Percentiles rank a stretch among this genome's conserved stretches.
Conservation (phyloP, 2,888 invertebrate species). For the Mallateleia sp. region DNA sequence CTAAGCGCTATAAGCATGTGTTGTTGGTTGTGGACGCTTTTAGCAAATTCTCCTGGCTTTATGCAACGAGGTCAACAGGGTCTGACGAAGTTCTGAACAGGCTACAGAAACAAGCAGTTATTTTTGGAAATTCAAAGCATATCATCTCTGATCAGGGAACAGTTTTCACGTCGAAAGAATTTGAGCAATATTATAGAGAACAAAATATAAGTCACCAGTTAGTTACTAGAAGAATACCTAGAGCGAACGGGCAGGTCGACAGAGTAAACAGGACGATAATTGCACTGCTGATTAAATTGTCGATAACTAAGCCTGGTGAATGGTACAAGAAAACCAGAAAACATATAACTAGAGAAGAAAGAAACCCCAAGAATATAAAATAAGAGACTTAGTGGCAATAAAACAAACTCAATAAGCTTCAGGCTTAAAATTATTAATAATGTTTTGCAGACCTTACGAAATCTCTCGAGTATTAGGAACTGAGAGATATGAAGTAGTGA, state of each 20-base stretch:
- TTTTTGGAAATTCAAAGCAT: background rate
- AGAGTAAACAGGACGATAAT: background rate
- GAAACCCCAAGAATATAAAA: background rate
- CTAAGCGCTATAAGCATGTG: background rate
- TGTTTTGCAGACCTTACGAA: too few relatives aligned
- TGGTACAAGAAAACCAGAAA: conserved; percentile 16
- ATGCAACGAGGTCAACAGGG: background rate
- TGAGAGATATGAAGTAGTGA: too few relatives aligned
- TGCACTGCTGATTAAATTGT: background rate
- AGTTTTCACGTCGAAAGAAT: conserved; percentile 1
- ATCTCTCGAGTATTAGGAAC: too few relatives aligned
- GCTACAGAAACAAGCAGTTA: background rate
- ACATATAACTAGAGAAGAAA: background rate
- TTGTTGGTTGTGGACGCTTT: background rate
- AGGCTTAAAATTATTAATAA: too few relatives aligned
- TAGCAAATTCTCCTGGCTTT: conserved; percentile 14
- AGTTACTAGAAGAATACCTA: background rate
- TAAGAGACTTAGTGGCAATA: conserved; percentile 6
- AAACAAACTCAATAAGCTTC: too few relatives aligned
- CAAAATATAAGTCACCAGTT: background rate
- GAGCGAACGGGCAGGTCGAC: conserved; percentile 12
- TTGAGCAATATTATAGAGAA: background rate
- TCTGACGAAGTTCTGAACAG: background rate
- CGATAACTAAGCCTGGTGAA: background rate
- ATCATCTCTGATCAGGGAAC: conserved; percentile 9